A percentile compares a stretch with the other conserved stretches of the same genome.
Evolutionary conservation across 2,113 vertebrate genomes (phyloP).

Genomic region (Microtus montanus): DNA sequence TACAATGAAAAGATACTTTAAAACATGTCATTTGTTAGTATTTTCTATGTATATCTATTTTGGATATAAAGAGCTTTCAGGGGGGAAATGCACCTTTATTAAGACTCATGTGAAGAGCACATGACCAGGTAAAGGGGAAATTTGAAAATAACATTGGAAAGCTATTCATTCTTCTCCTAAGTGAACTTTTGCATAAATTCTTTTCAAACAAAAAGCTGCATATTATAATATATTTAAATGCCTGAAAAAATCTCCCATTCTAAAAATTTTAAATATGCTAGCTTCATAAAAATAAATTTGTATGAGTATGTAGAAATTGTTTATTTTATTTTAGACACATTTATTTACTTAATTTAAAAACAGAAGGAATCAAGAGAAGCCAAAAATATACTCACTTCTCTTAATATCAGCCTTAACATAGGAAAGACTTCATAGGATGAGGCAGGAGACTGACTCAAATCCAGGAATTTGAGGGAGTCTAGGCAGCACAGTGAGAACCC

Average conservation of each 20-base stretch:
- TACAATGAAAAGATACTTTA: neutral
- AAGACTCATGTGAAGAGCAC: conserved; percentile 12
- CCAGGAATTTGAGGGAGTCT: neutral
- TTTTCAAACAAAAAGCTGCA: conserved; percentile 33
- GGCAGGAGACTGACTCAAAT: neutral
- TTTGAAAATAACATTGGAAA: conserved; percentile 5
- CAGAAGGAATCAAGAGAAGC: conserved; percentile 4
- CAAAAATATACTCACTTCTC: conserved; percentile 32
- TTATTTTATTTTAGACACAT: conserved; percentile 33
- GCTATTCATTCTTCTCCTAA: conserved; percentile 16
- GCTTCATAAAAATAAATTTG: neutral
- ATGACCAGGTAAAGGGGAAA: neutral
- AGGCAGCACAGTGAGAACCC: neutral
- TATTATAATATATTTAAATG: conserved; percentile 33
- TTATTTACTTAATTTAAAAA: conserved; percentile 20
- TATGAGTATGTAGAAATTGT: neutral
- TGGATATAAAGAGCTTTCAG: conserved; percentile 45
- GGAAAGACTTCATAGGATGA: neutral
- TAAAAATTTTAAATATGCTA: conserved; percentile 35
- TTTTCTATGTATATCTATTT: conserved; percentile 26
- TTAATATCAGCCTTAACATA: conserved; percentile 4
- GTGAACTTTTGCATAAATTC: conserved; percentile 37
- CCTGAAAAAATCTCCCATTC: neutral
- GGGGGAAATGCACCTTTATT: conserved; percentile 3
- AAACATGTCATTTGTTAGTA: conserved; percentile 13